These are phyloP conservation scores for Emydura subglobosa DNA, from an alignment of 2,113 vertebrate genomes.

Conservation along the genomic window DNA sequence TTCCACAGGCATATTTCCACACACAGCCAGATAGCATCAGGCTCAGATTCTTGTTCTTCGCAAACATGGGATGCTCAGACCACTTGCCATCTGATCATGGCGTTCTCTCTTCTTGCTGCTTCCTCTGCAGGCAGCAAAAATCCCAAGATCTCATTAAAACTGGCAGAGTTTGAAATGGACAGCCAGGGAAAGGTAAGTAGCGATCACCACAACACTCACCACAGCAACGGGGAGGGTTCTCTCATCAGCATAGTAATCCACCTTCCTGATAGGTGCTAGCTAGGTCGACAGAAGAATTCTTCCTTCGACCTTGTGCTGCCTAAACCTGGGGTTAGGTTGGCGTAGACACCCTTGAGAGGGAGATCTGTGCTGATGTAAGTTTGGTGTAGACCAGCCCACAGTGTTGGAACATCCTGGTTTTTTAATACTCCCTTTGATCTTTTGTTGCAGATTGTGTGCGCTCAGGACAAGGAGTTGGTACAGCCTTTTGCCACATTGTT, in stretches of 20 bases:
- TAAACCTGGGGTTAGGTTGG: not conserved
- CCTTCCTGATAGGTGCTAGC: not conserved
- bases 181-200: slow-evolving; percentile 88
- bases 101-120: not conserved
- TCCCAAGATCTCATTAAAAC: slow-evolving; percentile 92
- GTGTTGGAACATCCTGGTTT: not conserved
- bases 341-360: not conserved
- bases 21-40: not conserved
- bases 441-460: slow-evolving; percentile 84
- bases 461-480: slow-evolving; percentile 91
- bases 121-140: slow-evolving; percentile 92
- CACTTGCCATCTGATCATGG: not conserved
- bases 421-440: not conserved
- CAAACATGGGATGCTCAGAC: not conserved
- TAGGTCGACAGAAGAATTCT: not conserved
- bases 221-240: not conserved
- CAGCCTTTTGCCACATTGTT: slow-evolving; percentile 89
- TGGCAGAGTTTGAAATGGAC: slow-evolving; percentile 91
- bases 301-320: not conserved
- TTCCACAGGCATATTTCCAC: not conserved
- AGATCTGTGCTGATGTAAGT: not conserved
- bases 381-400: not conserved
- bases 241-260: not conserved
- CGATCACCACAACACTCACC: not conserved
- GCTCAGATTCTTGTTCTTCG: not conserved